These are phyloP conservation scores for Hylia prasina DNA, from an alignment of 2,113 vertebrate genomes.

Conservation along the genomic window DNA sequence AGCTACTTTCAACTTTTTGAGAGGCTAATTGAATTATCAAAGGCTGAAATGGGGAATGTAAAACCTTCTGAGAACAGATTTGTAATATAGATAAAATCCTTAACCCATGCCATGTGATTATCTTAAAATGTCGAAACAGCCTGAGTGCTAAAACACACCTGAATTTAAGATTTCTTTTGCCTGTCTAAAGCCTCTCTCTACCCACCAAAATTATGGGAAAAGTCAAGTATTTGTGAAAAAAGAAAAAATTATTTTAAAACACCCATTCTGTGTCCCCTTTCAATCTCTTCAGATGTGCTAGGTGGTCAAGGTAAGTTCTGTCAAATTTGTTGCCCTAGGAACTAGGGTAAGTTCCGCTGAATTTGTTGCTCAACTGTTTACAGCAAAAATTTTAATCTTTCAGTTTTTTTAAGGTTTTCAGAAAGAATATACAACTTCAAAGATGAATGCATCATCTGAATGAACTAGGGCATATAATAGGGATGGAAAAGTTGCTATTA, in stretches of 20 bases:
- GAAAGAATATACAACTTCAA: background rate
- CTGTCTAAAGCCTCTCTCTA: background rate
- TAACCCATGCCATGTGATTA: background rate
- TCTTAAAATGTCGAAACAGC: background rate
- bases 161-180: background rate
- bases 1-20: conserved; percentile 30
- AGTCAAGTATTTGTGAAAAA: background rate
- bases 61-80: conserved; percentile 24
- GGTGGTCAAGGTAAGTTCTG: background rate
- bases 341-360: background rate
- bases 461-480: background rate
- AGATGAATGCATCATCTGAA: background rate
- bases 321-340: background rate
- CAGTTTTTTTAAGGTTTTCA: background rate
- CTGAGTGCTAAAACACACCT: background rate
- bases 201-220: background rate
- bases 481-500: background rate
- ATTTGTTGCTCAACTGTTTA: background rate
- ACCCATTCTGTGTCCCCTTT: background rate
- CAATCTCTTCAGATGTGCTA: background rate
- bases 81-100: conserved; percentile 45
- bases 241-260: background rate
- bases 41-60: conserved; percentile 18
- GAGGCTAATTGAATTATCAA: conserved; percentile 56
- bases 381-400: background rate